Base-by-base conservation (phyloP, 2,888 invertebrate genomes). In the Baccha elongata region DNA sequence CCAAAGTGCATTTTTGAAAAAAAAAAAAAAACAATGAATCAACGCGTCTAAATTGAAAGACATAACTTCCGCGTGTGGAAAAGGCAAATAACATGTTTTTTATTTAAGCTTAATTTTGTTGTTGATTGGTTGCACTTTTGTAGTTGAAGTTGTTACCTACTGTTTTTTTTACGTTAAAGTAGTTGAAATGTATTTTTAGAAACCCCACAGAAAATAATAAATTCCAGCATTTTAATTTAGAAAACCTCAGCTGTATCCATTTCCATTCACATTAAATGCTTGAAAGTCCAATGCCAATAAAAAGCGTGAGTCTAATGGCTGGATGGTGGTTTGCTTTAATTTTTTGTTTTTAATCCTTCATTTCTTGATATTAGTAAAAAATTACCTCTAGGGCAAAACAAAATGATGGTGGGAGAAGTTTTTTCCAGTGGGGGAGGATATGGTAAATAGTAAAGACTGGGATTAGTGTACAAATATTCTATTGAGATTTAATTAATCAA, bases 81-180 rank as follows among this genome's bases (percentile, higher is more conserved):
- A 84, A 84, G 84, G 84, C 84, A 84, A 84, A 84, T 84, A 84
- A 84, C 79, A 52, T 69, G 68, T 35, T 71, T 67, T 67, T 55
- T 37, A 55, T 64, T 53, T 42, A 42, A 15, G 55, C 48, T 73
- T 62, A 40, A n/a, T 17, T 55, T 53, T 37, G 15, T 46, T 67
- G 35, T 65, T 64, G 15, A 35, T 68, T 73, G 62, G 67, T 83
- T 78, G 78, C 78, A 78, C 72, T 72, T 76, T 67, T 52, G 60
- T 75, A 75, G 58, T 53, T 62, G 1, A 37, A 40, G 13, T 35
- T 19, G 17, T 17, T 40, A 44, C 10, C 35, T n/a, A n/a, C n/a
- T 29, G 19, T 32, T 40, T 13, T 29, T 29, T 21, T 53, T 50
- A n/a, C n/a, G 15, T 11, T 15, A 3, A 40, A 35, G 3, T 37